Evolutionary conservation across 2,888 invertebrate species (phyloP).

Genomic region (Heteromyza rotundicornis): DNA sequence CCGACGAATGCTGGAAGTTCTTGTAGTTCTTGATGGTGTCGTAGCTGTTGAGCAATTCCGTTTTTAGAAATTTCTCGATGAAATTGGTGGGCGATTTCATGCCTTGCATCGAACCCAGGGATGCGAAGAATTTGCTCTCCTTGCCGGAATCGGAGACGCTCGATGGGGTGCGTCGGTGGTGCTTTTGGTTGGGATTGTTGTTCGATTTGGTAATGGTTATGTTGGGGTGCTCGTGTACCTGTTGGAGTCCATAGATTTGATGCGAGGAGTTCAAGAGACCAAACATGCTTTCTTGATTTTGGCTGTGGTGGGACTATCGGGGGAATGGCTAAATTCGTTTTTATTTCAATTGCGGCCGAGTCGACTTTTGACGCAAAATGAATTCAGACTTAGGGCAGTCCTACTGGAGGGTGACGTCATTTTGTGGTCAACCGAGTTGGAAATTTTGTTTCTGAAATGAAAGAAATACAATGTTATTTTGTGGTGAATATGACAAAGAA

Average conservation of each 20-base stretch:
- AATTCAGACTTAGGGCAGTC: too few species aligned
- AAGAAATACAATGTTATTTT: too few species aligned
- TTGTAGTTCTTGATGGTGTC: conserved; percentile 48
- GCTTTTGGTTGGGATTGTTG: conserved; percentile 25
- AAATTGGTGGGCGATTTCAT: conserved; percentile 54
- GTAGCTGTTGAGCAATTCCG: conserved; percentile 53
- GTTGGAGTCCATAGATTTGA: conserved; percentile 58
- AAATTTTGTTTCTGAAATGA: too few species aligned
- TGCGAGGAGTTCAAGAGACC: conserved; percentile 55
- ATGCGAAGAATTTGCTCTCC: conserved; percentile 43
- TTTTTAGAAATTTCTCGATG: conserved; percentile 56
- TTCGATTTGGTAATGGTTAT: conserved; percentile 4
- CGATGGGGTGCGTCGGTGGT: conserved; percentile 25
- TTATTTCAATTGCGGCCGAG: too few species aligned
- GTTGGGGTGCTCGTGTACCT: conserved; percentile 30
- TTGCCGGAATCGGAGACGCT: conserved; percentile 28
- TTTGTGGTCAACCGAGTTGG: too few species aligned
- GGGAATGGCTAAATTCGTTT: too few species aligned
- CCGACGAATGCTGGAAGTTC: conserved; percentile 31
- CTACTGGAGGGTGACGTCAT: too few species aligned
- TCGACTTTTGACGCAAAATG: too few species aligned
- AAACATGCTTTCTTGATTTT: conserved; percentile 47
- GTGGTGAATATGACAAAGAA: too few species aligned
- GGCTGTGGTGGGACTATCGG: not conserved
- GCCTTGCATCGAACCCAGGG: conserved; percentile 39